Base-by-base conservation (phyloP, 1,140 invertebrate species). In the Magallana ariakensis region DNA sequence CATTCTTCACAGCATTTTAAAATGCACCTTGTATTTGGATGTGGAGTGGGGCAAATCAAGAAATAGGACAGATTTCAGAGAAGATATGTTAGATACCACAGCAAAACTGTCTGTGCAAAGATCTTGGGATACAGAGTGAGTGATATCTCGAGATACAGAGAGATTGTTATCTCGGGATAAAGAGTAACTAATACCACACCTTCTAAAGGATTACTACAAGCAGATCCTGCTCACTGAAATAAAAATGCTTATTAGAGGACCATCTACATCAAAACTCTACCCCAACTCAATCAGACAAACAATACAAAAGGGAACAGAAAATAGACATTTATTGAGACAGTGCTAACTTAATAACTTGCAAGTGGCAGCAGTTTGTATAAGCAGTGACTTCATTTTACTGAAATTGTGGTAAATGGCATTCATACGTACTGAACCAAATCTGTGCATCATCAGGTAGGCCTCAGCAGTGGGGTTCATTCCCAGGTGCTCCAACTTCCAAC, bases 371-470 rank as follows among this genome's bases (percentile, higher is more conserved):
- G 33, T 46, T 46, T 2, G 33, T 46, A 46, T 46, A 46, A 46
- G 33, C 33, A 46, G 33, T 46, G 33, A 46, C 33, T 46, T 46
- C 33, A 46, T 2, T 46, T 46, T 46, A 46, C 33, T 16, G 19
- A 62, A 62, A n/a, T n/a, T 62, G 16, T n/a, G 13, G 26, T 70
- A 22, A 9, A 26, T 8, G 13, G 22, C 22, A 26, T 22, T 33
- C 11, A 46, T 86, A 92, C 93, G 91, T 89, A 98, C 97, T 94
- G 97, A 96, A 94, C 97, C 98, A 95, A 98, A 98, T 95, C 98
- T 97, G 94, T 98, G 97, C 93, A 97, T 97, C 87, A 98, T 96
- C 86, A 98, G 95, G 94, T 95, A 94, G 9, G 91, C 88, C 86
- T 94, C 94, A 19, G 94, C 92, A 85, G 93, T 92, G 13, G 93